Evolutionary conservation across 2,888 invertebrate species (phyloP).

Genomic region (Theretra japonica): DNA sequence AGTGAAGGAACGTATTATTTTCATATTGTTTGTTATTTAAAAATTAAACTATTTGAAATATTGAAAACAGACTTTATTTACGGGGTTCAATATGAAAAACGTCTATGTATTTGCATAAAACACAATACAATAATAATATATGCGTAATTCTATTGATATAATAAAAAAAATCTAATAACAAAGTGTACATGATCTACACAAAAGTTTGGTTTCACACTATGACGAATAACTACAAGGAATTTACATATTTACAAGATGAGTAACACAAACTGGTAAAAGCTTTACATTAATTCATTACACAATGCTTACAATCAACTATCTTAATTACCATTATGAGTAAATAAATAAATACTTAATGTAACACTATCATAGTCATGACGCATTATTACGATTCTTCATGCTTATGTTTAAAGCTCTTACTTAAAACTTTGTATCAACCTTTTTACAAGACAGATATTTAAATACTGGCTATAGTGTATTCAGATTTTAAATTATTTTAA

Average conservation of each 20-base stretch:
- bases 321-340: constrained; percentile 56
- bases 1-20: constrained; percentile 12
- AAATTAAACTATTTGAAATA: constrained; percentile 53
- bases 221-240: constrained; percentile 78
- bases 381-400: constrained; percentile 48
- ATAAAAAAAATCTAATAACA: constrained; percentile 76
- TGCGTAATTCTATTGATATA: constrained; percentile 61
- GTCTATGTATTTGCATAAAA: constrained; percentile 70
- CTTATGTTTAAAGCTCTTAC: constrained; percentile 53
- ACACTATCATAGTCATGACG: constrained; percentile 44
- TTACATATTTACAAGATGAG: constrained; percentile 82
- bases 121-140: constrained; percentile 69
- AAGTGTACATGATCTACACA: constrained; percentile 78
- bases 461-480: constrained; percentile 8
- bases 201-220: constrained; percentile 84
- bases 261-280: constrained; percentile 76
- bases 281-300: constrained; percentile 56
- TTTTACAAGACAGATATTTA: constrained; percentile 6
- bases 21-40: neutral
- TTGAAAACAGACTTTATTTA: constrained; percentile 81
- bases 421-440: constrained; percentile 34
- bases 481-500: neutral
- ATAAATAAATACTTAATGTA: constrained; percentile 71
- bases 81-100: constrained; percentile 74
- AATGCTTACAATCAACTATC: constrained; percentile 32